Evolutionary conservation across 2,888 invertebrate species (phyloP).

Genomic region (Carterocephalus palaemon): DNA sequence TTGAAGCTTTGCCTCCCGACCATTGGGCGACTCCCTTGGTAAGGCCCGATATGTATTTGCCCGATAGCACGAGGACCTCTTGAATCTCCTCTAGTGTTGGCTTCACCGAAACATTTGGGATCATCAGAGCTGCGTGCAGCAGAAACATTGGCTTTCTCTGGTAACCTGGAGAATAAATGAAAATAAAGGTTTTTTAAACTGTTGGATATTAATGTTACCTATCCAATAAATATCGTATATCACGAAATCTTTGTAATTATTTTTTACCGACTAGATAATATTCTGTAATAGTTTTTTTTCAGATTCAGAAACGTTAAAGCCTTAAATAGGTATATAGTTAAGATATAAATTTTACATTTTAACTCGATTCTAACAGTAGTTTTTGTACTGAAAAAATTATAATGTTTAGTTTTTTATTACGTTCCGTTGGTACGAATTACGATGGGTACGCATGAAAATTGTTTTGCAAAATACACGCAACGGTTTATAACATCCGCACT

Average conservation of each 20-base stretch:
- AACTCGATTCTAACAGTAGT: too few relatives aligned
- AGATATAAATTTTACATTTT: too few relatives aligned
- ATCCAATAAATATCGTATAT: too few relatives aligned
- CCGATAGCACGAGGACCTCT: slow-evolving; percentile 88
- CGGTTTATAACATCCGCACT: slow-evolving; percentile 18
- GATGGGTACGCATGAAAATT: too few relatives aligned
- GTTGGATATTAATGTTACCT: too few relatives aligned
- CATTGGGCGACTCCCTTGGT: slow-evolving; percentile 95
- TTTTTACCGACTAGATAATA: too few relatives aligned
- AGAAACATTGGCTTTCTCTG: slow-evolving; percentile 86
- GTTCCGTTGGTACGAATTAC: too few relatives aligned
- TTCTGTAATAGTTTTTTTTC: too few relatives aligned
- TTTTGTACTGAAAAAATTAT: slow-evolving; percentile 1
- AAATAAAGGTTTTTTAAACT: neutral
- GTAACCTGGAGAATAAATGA: slow-evolving; percentile 35
- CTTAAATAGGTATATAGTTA: too few relatives aligned
- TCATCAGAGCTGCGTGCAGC: slow-evolving; percentile 89
- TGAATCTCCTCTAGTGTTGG: slow-evolving; percentile 96
- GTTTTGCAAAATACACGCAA: slow-evolving; percentile 15
- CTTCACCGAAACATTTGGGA: slow-evolving; percentile 91
- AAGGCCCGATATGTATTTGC: slow-evolving; percentile 90
- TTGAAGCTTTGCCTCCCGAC: slow-evolving; percentile 84
- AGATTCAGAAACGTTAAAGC: too few relatives aligned
- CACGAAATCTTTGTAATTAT: too few relatives aligned
- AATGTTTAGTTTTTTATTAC: neutral